Evolutionary conservation across 30 jellyfish, hydroid and myxozoan species (phyloP), one percentile per base, ranked within the genome.

Genomic region (Hydractinia symbiolongicarpus): DNA sequence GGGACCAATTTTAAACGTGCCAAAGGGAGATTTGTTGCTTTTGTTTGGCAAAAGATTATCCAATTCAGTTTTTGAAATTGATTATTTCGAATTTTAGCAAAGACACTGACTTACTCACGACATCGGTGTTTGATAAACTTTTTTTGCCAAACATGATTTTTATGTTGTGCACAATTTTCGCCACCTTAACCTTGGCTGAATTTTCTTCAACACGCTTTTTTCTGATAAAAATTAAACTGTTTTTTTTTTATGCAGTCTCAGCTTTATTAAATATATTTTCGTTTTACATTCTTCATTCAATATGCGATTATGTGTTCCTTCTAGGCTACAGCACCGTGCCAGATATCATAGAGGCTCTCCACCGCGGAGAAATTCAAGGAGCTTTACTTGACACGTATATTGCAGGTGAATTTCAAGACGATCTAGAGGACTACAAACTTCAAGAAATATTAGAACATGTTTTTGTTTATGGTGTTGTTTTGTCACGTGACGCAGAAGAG

Each of bases 381-480:
- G 85, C 96, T 1, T 85, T 94, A 54, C 86, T 94, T 50, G 99
- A 94, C 82, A 83, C 99, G n/a, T 94, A 86, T 86, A 82, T 94
- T 8, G 99, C 99, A 6, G 96, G 99, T 53, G 99, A 94, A 67
- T 94, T 72, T 57, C 99, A 94, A 66, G 89, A 84, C 21, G 89
- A 94, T 19, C 74, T 94, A 7, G 19, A 54, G 44, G 78, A 84
- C 5, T 90, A 83, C 72, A 77, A 95, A 71, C 92, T 94, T 5
- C 99, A 94, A 73, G 96, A 88, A 77, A 94, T 94, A 44, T 67
- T 94, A 21, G 96, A 94, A 60, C 95, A 94, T 83, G 90, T 88
- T 10, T 94, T 94, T 54, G 84, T 93, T 10, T 94, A 94, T 68
- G 99, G 99, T 4, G 95, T 94, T 51, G 99, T 94, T 7, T 80